Percentiles rank a stretch among this genome's conserved stretches.
phyloP scores from a whole-genome alignment of 2,113 vertebrate genomes.

The Setophaga petechia region DNA sequence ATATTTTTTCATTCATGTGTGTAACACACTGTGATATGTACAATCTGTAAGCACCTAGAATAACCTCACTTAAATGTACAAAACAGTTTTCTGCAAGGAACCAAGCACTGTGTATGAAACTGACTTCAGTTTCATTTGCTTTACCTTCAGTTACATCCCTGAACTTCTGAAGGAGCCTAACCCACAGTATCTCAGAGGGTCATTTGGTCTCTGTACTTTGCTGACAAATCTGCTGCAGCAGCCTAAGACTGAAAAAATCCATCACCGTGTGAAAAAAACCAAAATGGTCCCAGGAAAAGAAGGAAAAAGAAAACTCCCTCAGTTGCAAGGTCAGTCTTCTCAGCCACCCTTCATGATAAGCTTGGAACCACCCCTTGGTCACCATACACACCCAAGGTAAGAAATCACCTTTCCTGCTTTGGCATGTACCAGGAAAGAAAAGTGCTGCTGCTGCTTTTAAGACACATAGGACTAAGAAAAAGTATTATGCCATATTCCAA shows the following conservation, averaged over 20 bases:
- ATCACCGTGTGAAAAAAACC: background rate
- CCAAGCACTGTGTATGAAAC: background rate
- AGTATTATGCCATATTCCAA: background rate
- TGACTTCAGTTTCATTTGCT: background rate
- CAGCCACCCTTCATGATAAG: background rate
- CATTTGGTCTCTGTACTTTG: background rate
- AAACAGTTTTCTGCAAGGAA: background rate
- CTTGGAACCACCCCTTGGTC: background rate
- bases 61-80: background rate
- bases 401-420: background rate
- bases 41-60: background rate
- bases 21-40: background rate
- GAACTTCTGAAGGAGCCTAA: background rate
- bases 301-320: background rate
- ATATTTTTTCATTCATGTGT: background rate
- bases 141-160: background rate
- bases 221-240: background rate
- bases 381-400: background rate
- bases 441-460: background rate
- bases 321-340: no score
- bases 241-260: background rate
- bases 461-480: background rate
- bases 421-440: rapidly evolving
- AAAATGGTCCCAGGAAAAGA: background rate
- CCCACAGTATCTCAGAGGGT: background rate